Percentiles rank a stretch among this genome's conserved stretches.
Conservation (phyloP, 2,888 invertebrate genomes). For the Furcula furcula region DNA sequence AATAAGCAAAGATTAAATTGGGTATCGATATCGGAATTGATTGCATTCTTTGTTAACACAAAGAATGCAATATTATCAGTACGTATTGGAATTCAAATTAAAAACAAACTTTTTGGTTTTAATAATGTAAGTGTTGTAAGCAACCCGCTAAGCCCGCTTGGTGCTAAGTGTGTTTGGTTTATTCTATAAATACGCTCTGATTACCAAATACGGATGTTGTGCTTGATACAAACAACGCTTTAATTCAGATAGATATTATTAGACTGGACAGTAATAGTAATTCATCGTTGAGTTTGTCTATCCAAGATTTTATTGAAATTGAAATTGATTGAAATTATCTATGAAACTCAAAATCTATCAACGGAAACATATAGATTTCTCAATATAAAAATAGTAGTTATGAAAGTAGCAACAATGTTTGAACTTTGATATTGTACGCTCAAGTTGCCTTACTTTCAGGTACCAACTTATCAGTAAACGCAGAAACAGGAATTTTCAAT, state of each 20-base stretch:
- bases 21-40: constrained; percentile 18
- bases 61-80: too few relatives aligned
- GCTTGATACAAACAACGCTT: constrained; percentile 21
- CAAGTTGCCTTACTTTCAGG: too few relatives aligned
- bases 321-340: constrained; percentile 10
- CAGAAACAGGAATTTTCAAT: too few relatives aligned
- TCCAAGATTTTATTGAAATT: constrained; percentile 1
- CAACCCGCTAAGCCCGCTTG: constrained; percentile 21
- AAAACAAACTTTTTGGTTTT: constrained; percentile 14
- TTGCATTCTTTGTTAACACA: constrained; percentile 18
- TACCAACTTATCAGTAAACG: too few relatives aligned
- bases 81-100: constrained; percentile 18
- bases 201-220: constrained; percentile 16
- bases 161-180: constrained; percentile 32
- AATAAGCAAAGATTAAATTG: constrained; percentile 24
- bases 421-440: too few relatives aligned
- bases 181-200: constrained; percentile 33
- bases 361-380: neutral
- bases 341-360: constrained; percentile 5
- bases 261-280: constrained; percentile 9
- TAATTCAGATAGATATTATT: constrained; percentile 18
- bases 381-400: neutral
- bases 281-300: constrained; percentile 10
- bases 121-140: constrained; percentile 27
- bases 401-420: too few relatives aligned